Evolutionary conservation across 2,888 invertebrate genomes (phyloP).

Genomic region (Drosophila emarginata): DNA sequence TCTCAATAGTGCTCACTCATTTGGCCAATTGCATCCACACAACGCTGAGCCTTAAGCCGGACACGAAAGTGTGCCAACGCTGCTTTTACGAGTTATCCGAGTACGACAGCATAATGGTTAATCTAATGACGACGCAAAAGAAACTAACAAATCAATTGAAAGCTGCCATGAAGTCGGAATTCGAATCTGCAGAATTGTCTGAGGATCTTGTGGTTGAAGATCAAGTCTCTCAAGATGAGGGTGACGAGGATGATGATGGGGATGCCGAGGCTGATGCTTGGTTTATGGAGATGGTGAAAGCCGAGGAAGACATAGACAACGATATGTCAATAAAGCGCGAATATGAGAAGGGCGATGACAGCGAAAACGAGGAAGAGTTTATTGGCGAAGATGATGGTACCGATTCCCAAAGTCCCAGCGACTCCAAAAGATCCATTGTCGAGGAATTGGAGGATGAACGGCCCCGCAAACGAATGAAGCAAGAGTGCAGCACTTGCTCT

Average conservation of each 20-base stretch:
- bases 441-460: constrained; percentile 37
- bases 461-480: constrained; percentile 54
- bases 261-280: constrained; percentile 62
- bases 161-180: constrained; percentile 64
- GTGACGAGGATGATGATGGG: constrained; percentile 32
- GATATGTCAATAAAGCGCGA: constrained; percentile 55
- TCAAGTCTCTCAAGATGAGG: constrained; percentile 47
- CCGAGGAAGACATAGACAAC: constrained; percentile 22
- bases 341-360: constrained; percentile 44
- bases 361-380: constrained; percentile 48
- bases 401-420: constrained; percentile 23
- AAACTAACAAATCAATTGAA: constrained; percentile 69
- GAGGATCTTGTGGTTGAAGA: constrained; percentile 47
- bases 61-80: constrained; percentile 65
- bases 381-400: constrained; percentile 38
- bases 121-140: constrained; percentile 74
- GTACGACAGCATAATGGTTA: constrained; percentile 79
- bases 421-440: background rate
- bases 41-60: constrained; percentile 59
- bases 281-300: constrained; percentile 64
- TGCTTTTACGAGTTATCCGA: constrained; percentile 74
- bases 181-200: constrained; percentile 21
- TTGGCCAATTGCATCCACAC: constrained; percentile 78
- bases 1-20: constrained; percentile 75
- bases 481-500: constrained; percentile 60